These are phyloP conservation scores for Syncerus caffer DNA, from an alignment of 2,797 vertebrate species.

Conservation along the genomic window DNA sequence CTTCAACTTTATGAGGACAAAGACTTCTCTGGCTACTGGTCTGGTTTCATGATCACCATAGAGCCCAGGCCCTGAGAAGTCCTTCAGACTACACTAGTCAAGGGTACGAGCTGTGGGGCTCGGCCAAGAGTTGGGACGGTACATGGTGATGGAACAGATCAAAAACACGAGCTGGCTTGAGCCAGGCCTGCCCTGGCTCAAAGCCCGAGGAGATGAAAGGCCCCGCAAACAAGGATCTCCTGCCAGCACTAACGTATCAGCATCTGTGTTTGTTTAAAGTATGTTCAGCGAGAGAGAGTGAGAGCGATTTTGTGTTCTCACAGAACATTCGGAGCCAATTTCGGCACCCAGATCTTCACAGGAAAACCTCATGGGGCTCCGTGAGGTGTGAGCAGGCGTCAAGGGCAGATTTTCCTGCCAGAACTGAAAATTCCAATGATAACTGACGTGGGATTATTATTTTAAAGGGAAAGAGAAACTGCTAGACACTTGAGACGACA, in stretches of 20 bases:
- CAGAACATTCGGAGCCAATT: slow-evolving; percentile 68
- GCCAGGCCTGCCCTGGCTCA: slow-evolving; percentile 52
- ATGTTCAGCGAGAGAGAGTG: slow-evolving; percentile 18
- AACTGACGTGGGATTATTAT: slow-evolving; percentile 55
- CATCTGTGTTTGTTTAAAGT: slow-evolving; percentile 76
- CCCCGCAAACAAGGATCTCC: slow-evolving; percentile 54
- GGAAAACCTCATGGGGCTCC: slow-evolving; percentile 54
- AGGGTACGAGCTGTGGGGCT: neutral
- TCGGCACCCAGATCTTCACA: slow-evolving; percentile 69
- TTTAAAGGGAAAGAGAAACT: slow-evolving; percentile 60
- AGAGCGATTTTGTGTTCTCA: slow-evolving; percentile 57
- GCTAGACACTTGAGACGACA: slow-evolving; percentile 21
- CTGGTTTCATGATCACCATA: neutral
- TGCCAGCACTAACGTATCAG: slow-evolving; percentile 55
- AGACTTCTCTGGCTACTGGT: neutral
- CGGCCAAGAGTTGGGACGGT: neutral
- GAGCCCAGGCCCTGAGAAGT: neutral
- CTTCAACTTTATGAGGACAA: neutral
- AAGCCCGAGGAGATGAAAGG: slow-evolving; percentile 53
- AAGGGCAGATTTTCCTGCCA: slow-evolving; percentile 58
- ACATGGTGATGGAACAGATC: neutral
- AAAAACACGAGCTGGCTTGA: slow-evolving; percentile 30
- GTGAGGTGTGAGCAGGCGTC: slow-evolving; percentile 40
- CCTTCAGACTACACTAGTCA: neutral
- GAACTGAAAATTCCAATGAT: slow-evolving; percentile 57